Base-by-base conservation (phyloP, 2,113 vertebrate genomes). In the Petromus typicus region DNA sequence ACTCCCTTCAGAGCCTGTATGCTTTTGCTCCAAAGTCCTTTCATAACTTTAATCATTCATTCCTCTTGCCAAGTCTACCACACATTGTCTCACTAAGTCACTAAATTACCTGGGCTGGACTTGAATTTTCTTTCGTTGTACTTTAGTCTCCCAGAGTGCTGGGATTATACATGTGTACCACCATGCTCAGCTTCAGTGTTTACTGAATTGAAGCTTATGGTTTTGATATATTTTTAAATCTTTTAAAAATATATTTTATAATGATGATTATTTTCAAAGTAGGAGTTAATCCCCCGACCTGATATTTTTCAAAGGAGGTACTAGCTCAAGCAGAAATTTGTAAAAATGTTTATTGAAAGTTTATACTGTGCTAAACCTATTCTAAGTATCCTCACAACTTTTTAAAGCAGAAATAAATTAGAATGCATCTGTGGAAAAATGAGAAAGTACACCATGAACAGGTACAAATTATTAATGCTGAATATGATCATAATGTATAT, bases 291-390 rank as follows among this genome's bases (percentile, higher is more conserved):
- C 48, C 51, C 48, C 10, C 48, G 10, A 10, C 48, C 48, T 51
- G 48, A 51, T 51, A 10, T 90, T 88, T 89, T 95, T 37, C 56
- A 88, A 86, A 93, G 59, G 40, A 88, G 23, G 30, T 75, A 75
- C 23, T 51, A 90, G 25, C 23, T 56, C 57, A 92, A 79, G 45
- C n/a, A 57, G 14, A 48, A 57, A 40, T 25, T 63, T 48, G 67
- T 2, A 7, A 86, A 82, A n/a, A 94, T 67, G 27, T 89, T 84
- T 54, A 20, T 43, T 56, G 75, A 78, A 48, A 73, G 32, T 9
- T 87, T 80, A 86, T n/a, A 63, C 32, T 64, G n/a, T 37, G n/a
- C 43, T 85, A 40, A 95, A 11, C 18, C 78, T 88, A 51, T 59
- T 88, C 59, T 27, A 2, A 54, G 7, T 67, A 56, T 67, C 34